These are phyloP conservation scores for Beris chalybata DNA, from an alignment of 2,888 invertebrate species.

Conservation along the genomic window DNA sequence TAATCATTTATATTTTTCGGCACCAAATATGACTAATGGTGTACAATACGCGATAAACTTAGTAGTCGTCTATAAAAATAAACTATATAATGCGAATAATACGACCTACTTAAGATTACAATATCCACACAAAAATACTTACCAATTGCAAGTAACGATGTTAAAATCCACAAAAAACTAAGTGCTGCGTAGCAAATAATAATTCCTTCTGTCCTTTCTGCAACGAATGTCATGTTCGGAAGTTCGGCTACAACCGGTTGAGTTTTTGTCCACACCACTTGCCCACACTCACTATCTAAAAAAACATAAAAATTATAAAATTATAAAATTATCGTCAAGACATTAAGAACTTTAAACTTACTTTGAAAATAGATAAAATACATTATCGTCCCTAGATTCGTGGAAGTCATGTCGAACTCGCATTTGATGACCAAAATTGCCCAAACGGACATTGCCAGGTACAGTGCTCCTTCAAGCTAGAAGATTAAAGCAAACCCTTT, in stretches of 20 bases:
- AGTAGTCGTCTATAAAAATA: too few relatives aligned
- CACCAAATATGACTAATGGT: too few relatives aligned
- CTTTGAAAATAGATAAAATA: slow-evolving; percentile 32
- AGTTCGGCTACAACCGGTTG: slow-evolving; percentile 7
- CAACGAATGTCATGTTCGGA: slow-evolving; percentile 28
- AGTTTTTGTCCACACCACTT: slow-evolving; percentile 23
- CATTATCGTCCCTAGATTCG: slow-evolving; percentile 27
- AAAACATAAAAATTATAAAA: not conserved
- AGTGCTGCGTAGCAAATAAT: slow-evolving; percentile 36
- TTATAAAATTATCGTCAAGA: not conserved
- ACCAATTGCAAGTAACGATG: slow-evolving; percentile 45
- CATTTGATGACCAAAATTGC: slow-evolving; percentile 48
- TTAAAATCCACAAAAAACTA: slow-evolving; percentile 38
- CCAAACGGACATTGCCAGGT: slow-evolving; percentile 49
- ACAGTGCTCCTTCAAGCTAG: slow-evolving; percentile 49
- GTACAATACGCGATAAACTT: too few relatives aligned
- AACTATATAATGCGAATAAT: too few relatives aligned
- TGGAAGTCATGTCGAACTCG: slow-evolving; percentile 37
- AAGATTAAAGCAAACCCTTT: slow-evolving; percentile 25
- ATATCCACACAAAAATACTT: slow-evolving; percentile 41
- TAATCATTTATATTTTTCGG: too few relatives aligned
- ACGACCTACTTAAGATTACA: not conserved
- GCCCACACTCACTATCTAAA: slow-evolving; percentile 28
- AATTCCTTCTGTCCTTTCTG: slow-evolving; percentile 23
- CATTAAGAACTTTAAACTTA: slow-evolving; percentile 20